Evolutionary conservation across 2,888 invertebrate species (phyloP).

Genomic region (Theretra japonica): DNA sequence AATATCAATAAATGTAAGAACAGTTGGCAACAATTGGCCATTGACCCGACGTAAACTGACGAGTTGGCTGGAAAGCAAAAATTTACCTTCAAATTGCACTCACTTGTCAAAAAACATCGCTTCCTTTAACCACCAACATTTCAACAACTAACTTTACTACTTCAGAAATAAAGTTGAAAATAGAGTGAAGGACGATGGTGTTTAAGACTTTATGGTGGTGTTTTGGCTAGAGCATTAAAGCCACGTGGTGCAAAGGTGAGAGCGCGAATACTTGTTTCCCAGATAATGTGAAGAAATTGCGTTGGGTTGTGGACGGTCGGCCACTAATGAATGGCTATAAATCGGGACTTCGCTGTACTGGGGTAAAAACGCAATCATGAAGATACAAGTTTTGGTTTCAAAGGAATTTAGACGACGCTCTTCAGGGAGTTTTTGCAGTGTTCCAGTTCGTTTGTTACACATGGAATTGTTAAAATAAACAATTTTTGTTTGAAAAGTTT

Average conservation of each 20-base stretch:
- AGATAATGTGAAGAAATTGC: slow-evolving; percentile 27
- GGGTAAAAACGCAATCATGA: slow-evolving; percentile 29
- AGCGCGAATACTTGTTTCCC: slow-evolving; percentile 42
- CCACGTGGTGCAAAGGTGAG: slow-evolving; percentile 73
- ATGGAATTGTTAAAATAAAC: not conserved
- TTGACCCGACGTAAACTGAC: slow-evolving; percentile 54
- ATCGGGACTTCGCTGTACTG: slow-evolving; percentile 37
- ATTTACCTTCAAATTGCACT: slow-evolving; percentile 38
- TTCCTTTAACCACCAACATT: too few relatives aligned
- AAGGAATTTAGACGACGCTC: not conserved
- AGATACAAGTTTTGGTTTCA: slow-evolving; percentile 17
- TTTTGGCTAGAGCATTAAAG: slow-evolving; percentile 57
- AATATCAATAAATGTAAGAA: slow-evolving; percentile 32
- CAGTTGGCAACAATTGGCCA: slow-evolving; percentile 46
- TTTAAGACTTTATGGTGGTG: slow-evolving; percentile 33
- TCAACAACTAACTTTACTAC: not conserved
- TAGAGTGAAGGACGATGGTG: not conserved
- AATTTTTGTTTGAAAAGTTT: not conserved
- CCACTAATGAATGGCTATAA: slow-evolving; percentile 52
- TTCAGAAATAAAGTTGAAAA: not conserved
- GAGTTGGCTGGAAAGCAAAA: slow-evolving; percentile 61
- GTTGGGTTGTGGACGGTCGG: slow-evolving; percentile 31
- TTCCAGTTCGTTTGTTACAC: slow-evolving; percentile 9
- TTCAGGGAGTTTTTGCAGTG: not conserved
- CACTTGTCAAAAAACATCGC: slow-evolving; percentile 16